Base-by-base conservation (phyloP, 1,140 invertebrate genomes). In the Nomia melanderi region DNA sequence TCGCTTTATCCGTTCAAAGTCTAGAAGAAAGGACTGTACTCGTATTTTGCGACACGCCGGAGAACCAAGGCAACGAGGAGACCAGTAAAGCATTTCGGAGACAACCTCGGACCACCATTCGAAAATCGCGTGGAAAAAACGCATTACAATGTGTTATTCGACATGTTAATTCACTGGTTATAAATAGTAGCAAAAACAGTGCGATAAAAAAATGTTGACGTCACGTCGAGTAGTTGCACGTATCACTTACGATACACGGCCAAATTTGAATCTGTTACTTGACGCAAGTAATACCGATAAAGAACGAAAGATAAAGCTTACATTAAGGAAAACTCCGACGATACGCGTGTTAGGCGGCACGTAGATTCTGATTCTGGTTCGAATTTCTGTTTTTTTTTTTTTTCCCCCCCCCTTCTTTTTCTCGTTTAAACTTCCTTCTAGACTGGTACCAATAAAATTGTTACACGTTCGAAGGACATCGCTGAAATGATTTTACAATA, bases 261-360 rank as follows among this genome's bases (percentile, higher is more conserved):
- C 62, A 67, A 74, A 67, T 75, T 75, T 59, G 63, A 75, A 65
- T 75, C 53, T 17, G 36, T 67, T 67, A 59, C 57, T 41, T 47
- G 63, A 59, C 72, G 23, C 11, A 36, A 74, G 44, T 20, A 54
- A 67, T 44, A 33, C 20, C 11, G 50, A 63, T 39, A 63, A n/a
- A 31, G 8, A 7, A 31, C 6, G n/a, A 29, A 8, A 57, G 33
- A 25, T 41, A 8, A 56, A 33, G 23, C 14, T 33, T 44, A 6
- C 5, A n/a, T 2, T 0, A 36, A 27, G 29, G 9, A n/a, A 59
- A 75, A 47, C 9, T 54, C 25, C 8, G 1, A 17, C 0, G 0
- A 1, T 2, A 0, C 25, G 7, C 39, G 11, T 47, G 54, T 6
- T 20, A 7, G 0, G 9, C 17, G 31, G 17, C 63, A 67, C 39